These are phyloP conservation scores for Punctoribates punctum DNA, from an alignment of 2,888 invertebrate genomes.

Conservation along the genomic window DNA sequence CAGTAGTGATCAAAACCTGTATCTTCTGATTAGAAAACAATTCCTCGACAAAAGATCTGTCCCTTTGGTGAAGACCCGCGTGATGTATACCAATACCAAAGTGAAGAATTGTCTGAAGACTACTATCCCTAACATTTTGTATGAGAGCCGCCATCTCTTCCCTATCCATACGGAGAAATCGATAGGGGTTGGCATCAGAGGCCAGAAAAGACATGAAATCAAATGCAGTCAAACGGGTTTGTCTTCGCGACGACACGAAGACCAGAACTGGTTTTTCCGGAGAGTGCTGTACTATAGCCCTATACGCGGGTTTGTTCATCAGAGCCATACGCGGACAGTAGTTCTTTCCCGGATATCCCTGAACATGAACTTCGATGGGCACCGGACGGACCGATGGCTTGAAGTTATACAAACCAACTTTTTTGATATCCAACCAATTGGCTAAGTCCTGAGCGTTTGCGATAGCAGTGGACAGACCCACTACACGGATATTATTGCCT, in stretches of 20 bases:
- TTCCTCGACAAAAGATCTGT: constrained; percentile 85
- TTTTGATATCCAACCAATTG: constrained; percentile 83
- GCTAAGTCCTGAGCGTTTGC: constrained; percentile 96
- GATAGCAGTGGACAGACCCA: constrained; percentile 94
- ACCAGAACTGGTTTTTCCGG: constrained; percentile 85
- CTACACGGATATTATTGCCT: constrained; percentile 72
- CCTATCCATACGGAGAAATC: constrained; percentile 86
- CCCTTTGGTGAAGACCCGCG: constrained; percentile 90
- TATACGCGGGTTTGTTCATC: constrained; percentile 98
- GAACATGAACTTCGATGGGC: constrained; percentile 87
- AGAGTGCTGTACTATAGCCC: constrained; percentile 86
- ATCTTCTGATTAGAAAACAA: constrained; percentile 91
- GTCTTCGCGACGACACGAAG: constrained; percentile 92
- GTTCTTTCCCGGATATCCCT: constrained; percentile 94
- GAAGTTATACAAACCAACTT: constrained; percentile 91
- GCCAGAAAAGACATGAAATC: constrained; percentile 89
- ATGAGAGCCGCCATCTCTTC: constrained; percentile 71
- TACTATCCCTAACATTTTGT: constrained; percentile 66
- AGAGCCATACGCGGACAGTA: constrained; percentile 99
- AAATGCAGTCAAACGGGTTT: constrained; percentile 91
- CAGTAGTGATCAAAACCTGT: constrained; percentile 62
- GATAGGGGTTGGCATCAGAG: constrained; percentile 80
- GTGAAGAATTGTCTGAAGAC: constrained; percentile 78
- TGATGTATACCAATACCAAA: constrained; percentile 99
- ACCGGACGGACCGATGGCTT: constrained; percentile 96